These are phyloP conservation scores for Proteles cristata DNA, from an alignment of 2,113 vertebrate species.

Conservation along the genomic window DNA sequence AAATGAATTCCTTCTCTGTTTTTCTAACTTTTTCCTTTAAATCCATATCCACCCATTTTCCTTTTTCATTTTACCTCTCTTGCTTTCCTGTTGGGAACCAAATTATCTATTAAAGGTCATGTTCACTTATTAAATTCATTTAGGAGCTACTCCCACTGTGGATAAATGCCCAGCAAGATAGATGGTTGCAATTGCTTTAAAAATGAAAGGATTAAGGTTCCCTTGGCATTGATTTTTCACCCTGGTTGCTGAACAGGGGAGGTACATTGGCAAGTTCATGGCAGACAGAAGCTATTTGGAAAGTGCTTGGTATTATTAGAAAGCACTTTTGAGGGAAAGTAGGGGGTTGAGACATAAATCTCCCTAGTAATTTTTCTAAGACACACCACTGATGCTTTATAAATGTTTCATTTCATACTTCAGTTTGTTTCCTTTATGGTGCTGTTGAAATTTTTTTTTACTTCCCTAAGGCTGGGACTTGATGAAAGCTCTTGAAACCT, in stretches of 20 bases:
- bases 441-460: slow-evolving; percentile 27
- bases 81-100: background rate
- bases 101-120: slow-evolving; percentile 7
- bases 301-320: slow-evolving; percentile 71
- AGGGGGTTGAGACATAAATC: slow-evolving; percentile 8
- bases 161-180: slow-evolving; percentile 26
- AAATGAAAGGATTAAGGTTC: background rate
- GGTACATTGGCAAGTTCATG: slow-evolving; percentile 21
- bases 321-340: slow-evolving; percentile 63
- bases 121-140: slow-evolving; percentile 51
- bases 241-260: background rate
- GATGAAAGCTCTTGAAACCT: background rate
- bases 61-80: background rate
- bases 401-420: slow-evolving; percentile 34
- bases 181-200: slow-evolving; percentile 7
- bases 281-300: slow-evolving; percentile 56
- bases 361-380: slow-evolving; percentile 54
- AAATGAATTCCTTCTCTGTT: background rate
- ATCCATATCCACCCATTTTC: background rate
- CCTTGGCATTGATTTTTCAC: slow-evolving; percentile 31
- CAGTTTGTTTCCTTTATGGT: background rate
- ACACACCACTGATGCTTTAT: background rate
- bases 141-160: slow-evolving; percentile 25
- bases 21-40: slow-evolving; percentile 18
- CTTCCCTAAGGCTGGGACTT: background rate